Conservation (phyloP, 2,797 vertebrate species). For the Spinus olivaceus region DNA sequence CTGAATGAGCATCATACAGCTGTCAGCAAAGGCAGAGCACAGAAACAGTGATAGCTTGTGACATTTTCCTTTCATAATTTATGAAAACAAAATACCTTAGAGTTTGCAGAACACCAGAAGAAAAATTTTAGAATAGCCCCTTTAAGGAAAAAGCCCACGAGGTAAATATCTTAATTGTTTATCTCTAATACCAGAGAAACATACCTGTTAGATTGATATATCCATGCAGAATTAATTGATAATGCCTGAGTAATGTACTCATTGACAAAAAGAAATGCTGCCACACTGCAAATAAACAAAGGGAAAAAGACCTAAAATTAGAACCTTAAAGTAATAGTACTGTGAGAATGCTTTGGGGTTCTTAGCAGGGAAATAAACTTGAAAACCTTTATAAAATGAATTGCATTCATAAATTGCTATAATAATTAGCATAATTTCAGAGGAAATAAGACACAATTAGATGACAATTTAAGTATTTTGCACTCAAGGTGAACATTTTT, state of each 20-base stretch:
- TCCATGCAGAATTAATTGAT: background rate
- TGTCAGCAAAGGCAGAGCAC: conserved; percentile 94
- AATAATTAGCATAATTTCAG: background rate
- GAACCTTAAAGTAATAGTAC: background rate
- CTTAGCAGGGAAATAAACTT: background rate
- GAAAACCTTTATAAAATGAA: background rate
- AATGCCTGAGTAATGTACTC: background rate
- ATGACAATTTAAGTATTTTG: background rate
- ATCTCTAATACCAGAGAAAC: background rate
- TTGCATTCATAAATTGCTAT: background rate
- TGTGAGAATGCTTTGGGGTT: background rate
- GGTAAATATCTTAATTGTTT: background rate
- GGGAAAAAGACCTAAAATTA: background rate
- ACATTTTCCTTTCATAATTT: conserved; percentile 98
- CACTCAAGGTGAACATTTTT: background rate
- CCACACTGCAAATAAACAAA: background rate
- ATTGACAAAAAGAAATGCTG: background rate
- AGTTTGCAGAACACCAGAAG: conserved; percentile 53
- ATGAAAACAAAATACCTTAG: conserved; percentile 88
- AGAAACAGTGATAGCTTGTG: conserved; percentile 88
- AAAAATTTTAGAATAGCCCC: conserved; percentile 31
- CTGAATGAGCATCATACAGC: conserved; percentile 99
- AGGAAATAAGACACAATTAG: background rate
- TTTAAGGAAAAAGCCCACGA: background rate
- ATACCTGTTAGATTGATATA: conserved; percentile 22